phyloP scores from a whole-genome alignment of 2,797 vertebrate genomes.

The Pangasius krempfi region DNA sequence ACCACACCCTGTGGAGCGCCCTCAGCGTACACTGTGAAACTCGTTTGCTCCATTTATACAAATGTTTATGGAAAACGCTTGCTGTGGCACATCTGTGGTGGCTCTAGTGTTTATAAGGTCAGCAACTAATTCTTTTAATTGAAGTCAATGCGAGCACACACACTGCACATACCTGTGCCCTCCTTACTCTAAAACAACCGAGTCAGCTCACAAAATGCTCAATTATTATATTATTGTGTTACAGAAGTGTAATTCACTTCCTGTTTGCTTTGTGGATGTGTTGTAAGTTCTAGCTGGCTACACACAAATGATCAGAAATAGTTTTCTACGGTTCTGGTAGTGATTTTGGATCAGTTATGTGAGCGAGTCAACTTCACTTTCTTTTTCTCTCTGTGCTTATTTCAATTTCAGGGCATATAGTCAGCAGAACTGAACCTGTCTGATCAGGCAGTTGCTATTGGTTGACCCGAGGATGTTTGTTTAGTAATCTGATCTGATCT shows the following conservation, averaged over 20 bases:
- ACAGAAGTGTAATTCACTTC: not conserved
- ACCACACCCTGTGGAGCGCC: slow-evolving; percentile 47
- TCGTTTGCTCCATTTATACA: slow-evolving; percentile 38
- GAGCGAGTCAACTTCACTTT: not conserved
- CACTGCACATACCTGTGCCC: not conserved
- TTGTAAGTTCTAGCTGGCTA: not conserved
- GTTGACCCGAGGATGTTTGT: slow-evolving; percentile 33
- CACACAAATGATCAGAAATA: not conserved
- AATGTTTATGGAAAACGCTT: slow-evolving; percentile 39
- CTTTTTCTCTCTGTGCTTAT: not conserved
- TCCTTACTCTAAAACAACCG: not conserved
- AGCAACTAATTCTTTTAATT: not conserved
- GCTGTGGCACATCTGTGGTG: slow-evolving; percentile 4
- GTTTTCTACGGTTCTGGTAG: not conserved
- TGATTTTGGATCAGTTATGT: not conserved
- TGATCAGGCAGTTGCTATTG: slow-evolving; percentile 31
- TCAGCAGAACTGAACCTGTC: slow-evolving; percentile 40
- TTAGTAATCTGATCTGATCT: slow-evolving; percentile 37
- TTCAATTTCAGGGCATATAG: slow-evolving; percentile 14
- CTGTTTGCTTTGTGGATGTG: not conserved
- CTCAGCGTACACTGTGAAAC: slow-evolving; percentile 15
- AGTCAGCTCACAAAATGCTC: not conserved
- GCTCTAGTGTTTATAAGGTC: not conserved
- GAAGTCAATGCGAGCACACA: not conserved
- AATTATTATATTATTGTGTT: not conserved